Percentiles rank a stretch among this genome's conserved stretches.
Conservation (phyloP, 2,113 vertebrate genomes). For the Caranx ignobilis region DNA sequence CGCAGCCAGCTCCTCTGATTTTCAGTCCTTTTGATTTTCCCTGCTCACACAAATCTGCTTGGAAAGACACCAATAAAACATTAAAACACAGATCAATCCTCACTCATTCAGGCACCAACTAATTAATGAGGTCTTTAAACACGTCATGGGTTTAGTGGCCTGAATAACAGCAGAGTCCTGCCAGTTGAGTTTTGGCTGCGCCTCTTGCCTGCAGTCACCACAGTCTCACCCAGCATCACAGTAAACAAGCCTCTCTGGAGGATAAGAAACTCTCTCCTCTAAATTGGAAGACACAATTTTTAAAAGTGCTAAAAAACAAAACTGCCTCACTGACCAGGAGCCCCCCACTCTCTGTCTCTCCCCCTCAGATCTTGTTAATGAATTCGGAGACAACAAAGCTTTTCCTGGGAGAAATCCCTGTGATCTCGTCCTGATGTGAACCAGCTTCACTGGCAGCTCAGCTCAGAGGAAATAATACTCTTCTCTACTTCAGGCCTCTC, state of each 20-base stretch:
- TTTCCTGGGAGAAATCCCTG: constrained; percentile 39
- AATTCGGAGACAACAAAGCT: constrained; percentile 55
- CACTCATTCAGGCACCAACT: background rate
- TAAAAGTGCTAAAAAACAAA: background rate
- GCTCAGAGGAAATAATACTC: background rate
- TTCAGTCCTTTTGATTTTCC: background rate
- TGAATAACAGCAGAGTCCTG: constrained; percentile 37
- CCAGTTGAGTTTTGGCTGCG: constrained; percentile 5
- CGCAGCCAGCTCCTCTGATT: background rate
- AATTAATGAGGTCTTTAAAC: constrained; percentile 28
- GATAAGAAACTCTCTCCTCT: background rate
- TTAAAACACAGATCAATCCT: background rate
- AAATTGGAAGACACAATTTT: constrained; percentile 15
- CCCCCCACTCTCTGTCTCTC: constrained; percentile 5
- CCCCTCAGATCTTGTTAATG: constrained; percentile 45
- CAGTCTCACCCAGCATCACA: constrained; percentile 19
- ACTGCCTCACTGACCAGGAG: constrained; percentile 2
- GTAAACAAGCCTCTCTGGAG: constrained; percentile 23
- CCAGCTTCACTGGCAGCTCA: background rate
- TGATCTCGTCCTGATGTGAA: constrained; percentile 46
- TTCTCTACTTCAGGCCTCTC: background rate
- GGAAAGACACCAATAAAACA: background rate
- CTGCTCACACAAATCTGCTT: background rate
- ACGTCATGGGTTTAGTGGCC: background rate
- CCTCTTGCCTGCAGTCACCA: constrained; percentile 10